phyloP scores from a whole-genome alignment of 2,113 vertebrate species.

The Chlorodrepanis virens region DNA sequence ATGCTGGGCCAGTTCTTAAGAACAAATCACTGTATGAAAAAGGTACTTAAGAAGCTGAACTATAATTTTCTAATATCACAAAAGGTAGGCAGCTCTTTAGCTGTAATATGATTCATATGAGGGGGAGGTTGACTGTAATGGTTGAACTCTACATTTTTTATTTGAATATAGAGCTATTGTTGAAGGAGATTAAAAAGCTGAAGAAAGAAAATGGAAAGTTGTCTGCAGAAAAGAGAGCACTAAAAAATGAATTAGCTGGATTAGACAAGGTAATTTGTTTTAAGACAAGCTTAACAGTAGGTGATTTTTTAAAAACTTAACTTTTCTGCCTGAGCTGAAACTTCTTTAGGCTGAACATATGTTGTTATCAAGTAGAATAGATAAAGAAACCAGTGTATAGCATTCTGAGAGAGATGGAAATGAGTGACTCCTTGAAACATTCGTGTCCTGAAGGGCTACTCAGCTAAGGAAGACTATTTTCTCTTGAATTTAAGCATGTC shows the following conservation, averaged over 20 bases:
- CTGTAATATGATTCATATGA: constrained; percentile 19
- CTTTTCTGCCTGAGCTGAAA: neutral
- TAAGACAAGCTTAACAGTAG: neutral
- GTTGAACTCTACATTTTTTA: constrained; percentile 33
- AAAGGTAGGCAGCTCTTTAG: constrained; percentile 14
- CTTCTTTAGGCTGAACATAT: neutral
- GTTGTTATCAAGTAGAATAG: neutral
- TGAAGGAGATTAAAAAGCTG: constrained; percentile 68
- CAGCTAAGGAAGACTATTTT: neutral
- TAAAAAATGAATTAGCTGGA: constrained; percentile 65
- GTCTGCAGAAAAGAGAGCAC: constrained; percentile 57
- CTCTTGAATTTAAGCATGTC: neutral
- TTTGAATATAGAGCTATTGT: constrained; percentile 63
- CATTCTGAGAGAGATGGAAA: neutral
- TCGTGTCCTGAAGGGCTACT: neutral
- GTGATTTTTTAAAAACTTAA: neutral
- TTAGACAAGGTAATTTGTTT: constrained; percentile 69
- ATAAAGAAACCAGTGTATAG: neutral
- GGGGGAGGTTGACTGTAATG: constrained; percentile 36
- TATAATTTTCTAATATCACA: constrained; percentile 5
- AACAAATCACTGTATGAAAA: neutral
- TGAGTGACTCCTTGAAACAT: neutral
- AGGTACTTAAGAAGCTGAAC: neutral
- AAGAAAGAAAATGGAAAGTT: constrained; percentile 68
- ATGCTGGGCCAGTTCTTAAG: neutral